phyloP scores from a whole-genome alignment of 2,113 vertebrate species.

The Laticauda laticaudata region DNA sequence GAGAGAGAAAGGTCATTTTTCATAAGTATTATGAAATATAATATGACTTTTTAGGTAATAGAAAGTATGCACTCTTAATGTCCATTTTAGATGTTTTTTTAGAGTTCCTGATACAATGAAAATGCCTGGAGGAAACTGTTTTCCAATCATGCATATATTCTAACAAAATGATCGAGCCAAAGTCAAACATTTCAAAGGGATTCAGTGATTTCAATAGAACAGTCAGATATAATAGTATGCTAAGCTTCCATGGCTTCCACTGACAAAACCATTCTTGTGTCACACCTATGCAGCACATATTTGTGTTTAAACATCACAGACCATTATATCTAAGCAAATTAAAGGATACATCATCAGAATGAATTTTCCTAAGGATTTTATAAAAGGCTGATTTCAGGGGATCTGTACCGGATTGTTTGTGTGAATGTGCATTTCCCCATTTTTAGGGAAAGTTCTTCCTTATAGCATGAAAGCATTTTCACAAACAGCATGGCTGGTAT shows the following conservation, averaged over 20 bases:
- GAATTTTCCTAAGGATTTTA: not conserved
- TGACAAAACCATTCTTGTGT: constrained; percentile 39
- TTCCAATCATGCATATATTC: not conserved
- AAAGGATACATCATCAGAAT: not conserved
- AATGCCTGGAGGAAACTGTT: not conserved
- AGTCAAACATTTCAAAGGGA: not conserved
- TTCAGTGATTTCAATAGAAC: not conserved
- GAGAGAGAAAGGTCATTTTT: not conserved
- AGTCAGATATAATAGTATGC: not conserved
- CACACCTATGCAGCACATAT: constrained; percentile 12
- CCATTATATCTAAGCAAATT: not conserved
- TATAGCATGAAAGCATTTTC: not conserved
- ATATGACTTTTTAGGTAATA: constrained; percentile 25
- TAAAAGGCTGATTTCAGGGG: constrained; percentile 1
- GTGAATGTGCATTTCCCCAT: constrained; percentile 24
- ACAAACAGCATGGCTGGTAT: constrained; percentile 22
- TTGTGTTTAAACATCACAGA: not conserved
- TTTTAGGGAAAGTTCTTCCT: constrained; percentile 10
- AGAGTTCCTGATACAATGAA: constrained; percentile 8
- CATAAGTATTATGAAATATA: not conserved
- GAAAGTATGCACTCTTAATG: not conserved
- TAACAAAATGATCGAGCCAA: not conserved
- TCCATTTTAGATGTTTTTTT: not conserved
- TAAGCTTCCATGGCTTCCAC: not conserved
- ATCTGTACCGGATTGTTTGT: constrained; percentile 49